phyloP scores from a whole-genome alignment of 2,797 vertebrate species.

The Hipposideros larvatus region DNA sequence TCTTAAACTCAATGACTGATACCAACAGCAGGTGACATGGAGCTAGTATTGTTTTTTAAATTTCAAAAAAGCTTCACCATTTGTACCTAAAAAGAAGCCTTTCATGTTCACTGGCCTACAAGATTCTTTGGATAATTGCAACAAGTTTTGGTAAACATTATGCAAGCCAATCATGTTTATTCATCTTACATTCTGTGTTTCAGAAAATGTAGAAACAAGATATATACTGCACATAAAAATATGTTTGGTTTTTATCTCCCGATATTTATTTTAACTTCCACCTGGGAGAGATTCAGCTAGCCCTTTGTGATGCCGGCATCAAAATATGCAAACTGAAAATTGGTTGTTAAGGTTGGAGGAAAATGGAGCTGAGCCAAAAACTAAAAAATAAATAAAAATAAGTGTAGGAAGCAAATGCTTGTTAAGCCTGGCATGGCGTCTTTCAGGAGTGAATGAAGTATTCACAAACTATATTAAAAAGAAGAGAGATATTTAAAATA shows the following conservation, averaged over 20 bases:
- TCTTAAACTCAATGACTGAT: conserved; percentile 6
- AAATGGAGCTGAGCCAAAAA: conserved; percentile 10
- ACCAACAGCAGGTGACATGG: background rate
- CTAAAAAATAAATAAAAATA: background rate
- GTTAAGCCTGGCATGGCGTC: background rate
- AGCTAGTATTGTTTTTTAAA: background rate
- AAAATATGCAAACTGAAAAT: conserved; percentile 53
- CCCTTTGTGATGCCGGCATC: background rate
- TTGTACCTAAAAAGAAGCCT: background rate
- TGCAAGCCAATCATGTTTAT: background rate
- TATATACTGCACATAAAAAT: background rate
- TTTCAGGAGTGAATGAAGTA: conserved; percentile 57
- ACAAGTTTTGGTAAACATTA: conserved; percentile 18
- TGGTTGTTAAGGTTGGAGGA: background rate
- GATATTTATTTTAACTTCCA: conserved; percentile 55
- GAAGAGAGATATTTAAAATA: conserved; percentile 71
- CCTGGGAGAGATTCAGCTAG: conserved; percentile 14
- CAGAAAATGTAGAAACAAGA: conserved; percentile 43
- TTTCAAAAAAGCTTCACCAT: conserved; percentile 48
- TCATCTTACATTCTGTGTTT: conserved; percentile 9
- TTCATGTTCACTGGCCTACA: background rate
- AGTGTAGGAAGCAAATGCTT: background rate
- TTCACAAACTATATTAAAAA: conserved; percentile 66
- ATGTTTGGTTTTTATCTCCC: conserved; percentile 6
- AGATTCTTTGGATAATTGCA: conserved; percentile 15